Base-by-base conservation (phyloP, 2,888 invertebrate species). In the Nineta flava region DNA sequence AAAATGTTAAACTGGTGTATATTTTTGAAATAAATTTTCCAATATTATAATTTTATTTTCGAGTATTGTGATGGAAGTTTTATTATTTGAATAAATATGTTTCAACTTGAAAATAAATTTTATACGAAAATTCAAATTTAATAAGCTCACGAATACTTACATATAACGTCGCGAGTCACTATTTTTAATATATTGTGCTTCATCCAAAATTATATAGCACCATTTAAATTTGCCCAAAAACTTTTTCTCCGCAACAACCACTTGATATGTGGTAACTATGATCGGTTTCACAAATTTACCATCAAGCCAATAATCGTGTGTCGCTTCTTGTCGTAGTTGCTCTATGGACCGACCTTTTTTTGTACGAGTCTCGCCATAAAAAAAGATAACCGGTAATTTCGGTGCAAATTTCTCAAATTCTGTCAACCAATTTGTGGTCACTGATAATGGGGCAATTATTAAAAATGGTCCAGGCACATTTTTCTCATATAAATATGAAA, bases 401-500 rank as follows among this genome's bases (percentile, higher is more conserved):
- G 83, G 82, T 0, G 80, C 72, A 60, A 83, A 84, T 56, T 68
- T 67, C 55, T 73, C 58, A 60, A 83, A 80, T 64, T 85, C 84
- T 0, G 65, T 55, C 26, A 66, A 48, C 84, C 84, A 85, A 65
- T 84, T 83, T 1, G 75, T 71, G 15, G 85, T 58, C 0, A 83
- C 83, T 0, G 82, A 81, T 1, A 83, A 65, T 1, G 84, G 84
- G 0, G 71, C 80, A 19, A 77, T 61, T 38, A 83, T 69, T n/a
- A 84, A 52, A 52, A 55, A 62, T 0, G 65, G 65, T 1, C 64
- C 65, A 4, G 57, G 56, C 17, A 69, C 64, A 7, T 70, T 71
- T 31, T 67, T 64, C 61, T 93, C 87, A 63, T 87, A 81, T 13
- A 95, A 69, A 62, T 92, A 83, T 0, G 88, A 83, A 1, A 93